Evolutionary conservation across 2,797 vertebrate genomes (phyloP).

Genomic region (Luscinia megarhynchos): DNA sequence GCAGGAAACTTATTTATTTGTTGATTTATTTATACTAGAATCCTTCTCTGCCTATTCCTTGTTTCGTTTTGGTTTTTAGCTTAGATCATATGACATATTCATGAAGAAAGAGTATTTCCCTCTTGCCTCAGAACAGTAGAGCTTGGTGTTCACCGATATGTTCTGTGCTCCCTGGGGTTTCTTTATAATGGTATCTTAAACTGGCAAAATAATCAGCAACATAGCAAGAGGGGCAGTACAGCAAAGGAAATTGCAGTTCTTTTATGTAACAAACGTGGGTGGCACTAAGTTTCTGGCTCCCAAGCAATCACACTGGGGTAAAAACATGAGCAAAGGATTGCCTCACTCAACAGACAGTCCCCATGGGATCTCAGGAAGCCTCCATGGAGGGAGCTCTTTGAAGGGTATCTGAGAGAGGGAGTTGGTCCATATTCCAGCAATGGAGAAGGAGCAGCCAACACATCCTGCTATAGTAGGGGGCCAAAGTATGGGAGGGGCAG

Average conservation of each 20-base stretch:
- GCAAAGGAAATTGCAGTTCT: neutral
- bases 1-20: slow-evolving; percentile 53
- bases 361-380: neutral
- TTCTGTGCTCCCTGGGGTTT: slow-evolving; percentile 25
- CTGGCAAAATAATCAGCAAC: slow-evolving; percentile 63
- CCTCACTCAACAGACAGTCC: neutral
- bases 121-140: neutral
- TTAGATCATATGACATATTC: slow-evolving; percentile 12
- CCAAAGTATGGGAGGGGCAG: neutral
- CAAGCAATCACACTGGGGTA: neutral
- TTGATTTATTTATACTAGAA: slow-evolving; percentile 64
- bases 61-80: slow-evolving; percentile 37
- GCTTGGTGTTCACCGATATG: neutral
- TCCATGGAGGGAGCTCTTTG: neutral
- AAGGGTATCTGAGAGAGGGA: neutral
- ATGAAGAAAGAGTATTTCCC: slow-evolving; percentile 2
- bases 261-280: slow-evolving; percentile 31
- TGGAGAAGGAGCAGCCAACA: accelerated
- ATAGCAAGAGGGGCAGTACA: slow-evolving; percentile 37
- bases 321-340: slow-evolving; percentile 19
- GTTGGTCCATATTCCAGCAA: neutral
- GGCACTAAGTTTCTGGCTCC: slow-evolving; percentile 31
- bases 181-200: slow-evolving; percentile 46
- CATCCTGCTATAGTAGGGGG: neutral
- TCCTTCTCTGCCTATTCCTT: slow-evolving; percentile 37